These are phyloP conservation scores for Hystrix cristata DNA, from an alignment of 2,113 vertebrate genomes.

Conservation along the genomic window DNA sequence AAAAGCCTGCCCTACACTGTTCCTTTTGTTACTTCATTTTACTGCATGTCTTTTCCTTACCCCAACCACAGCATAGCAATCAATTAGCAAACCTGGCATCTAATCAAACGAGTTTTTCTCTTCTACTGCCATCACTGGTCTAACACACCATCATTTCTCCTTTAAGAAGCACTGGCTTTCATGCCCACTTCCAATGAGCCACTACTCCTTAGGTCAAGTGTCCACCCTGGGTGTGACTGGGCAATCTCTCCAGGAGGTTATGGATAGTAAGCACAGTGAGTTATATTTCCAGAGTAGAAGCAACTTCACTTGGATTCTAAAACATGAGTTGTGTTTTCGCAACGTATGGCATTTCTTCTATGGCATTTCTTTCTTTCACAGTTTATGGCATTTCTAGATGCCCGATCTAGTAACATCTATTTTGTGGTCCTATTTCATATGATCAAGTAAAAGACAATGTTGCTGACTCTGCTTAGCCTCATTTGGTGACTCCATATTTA, in stretches of 20 bases:
- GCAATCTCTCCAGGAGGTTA: not conserved
- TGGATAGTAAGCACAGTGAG: not conserved
- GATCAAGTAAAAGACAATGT: not conserved
- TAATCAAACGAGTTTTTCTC: not conserved
- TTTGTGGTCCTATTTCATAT: not conserved
- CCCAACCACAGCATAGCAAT: not conserved
- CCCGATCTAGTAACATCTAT: not conserved
- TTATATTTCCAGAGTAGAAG: slow-evolving; percentile 2
- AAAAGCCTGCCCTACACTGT: not conserved
- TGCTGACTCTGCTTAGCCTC: not conserved
- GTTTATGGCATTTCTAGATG: not conserved
- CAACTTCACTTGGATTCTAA: not conserved
- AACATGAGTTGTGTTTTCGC: not conserved
- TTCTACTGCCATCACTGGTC: not conserved
- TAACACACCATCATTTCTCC: not conserved
- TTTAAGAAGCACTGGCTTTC: not conserved
- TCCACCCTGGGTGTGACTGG: not conserved
- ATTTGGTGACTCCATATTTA: not conserved
- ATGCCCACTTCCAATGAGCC: not conserved
- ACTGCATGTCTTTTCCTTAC: not conserved
- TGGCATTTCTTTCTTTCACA: not conserved
- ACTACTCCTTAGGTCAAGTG: not conserved
- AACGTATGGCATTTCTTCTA: not conserved
- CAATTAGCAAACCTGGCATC: not conserved
- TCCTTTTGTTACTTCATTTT: not conserved